phyloP scores from a whole-genome alignment of 2,113 vertebrate species.

The Channa maculata region DNA sequence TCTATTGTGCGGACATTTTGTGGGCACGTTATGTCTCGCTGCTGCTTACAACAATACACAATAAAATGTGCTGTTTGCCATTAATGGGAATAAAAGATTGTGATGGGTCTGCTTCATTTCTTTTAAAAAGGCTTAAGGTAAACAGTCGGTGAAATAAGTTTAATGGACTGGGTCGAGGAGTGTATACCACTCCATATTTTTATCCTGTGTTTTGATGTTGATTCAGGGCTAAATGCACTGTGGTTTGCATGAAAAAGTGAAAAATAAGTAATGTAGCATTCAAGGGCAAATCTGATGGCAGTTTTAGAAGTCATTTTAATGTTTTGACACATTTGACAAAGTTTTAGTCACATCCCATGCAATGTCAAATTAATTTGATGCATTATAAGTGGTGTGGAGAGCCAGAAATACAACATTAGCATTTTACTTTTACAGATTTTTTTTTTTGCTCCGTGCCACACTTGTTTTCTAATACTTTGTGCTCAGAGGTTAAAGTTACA shows the following conservation, averaged over 20 bases:
- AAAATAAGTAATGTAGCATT: constrained; percentile 25
- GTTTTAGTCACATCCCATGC: constrained; percentile 49
- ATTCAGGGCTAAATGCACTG: constrained; percentile 6
- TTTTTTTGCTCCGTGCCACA: constrained; percentile 1
- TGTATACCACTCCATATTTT: not conserved
- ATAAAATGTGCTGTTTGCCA: constrained; percentile 43
- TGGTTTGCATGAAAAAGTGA: constrained; percentile 21
- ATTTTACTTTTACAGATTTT: constrained; percentile 7
- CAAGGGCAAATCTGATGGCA: constrained; percentile 54
- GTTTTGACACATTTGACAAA: constrained; percentile 46
- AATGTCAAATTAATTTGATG: constrained; percentile 56
- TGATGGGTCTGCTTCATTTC: constrained; percentile 28
- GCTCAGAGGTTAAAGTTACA: constrained; percentile 16
- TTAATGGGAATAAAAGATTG: constrained; percentile 48
- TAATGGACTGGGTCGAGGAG: constrained; percentile 39
- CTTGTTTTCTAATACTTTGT: constrained; percentile 16
- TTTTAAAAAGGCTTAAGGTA: constrained; percentile 21
- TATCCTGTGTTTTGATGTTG: constrained; percentile 20
- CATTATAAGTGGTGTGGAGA: constrained; percentile 36
- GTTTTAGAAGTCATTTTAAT: constrained; percentile 51
- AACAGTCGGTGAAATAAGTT: constrained; percentile 43
- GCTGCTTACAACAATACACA: constrained; percentile 50
- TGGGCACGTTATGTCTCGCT: constrained; percentile 41
- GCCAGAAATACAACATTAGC: constrained; percentile 38
- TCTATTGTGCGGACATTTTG: constrained; percentile 50